Base-by-base conservation (phyloP, 2,888 invertebrate genomes). In the Stenchaetothrips biformis region DNA sequence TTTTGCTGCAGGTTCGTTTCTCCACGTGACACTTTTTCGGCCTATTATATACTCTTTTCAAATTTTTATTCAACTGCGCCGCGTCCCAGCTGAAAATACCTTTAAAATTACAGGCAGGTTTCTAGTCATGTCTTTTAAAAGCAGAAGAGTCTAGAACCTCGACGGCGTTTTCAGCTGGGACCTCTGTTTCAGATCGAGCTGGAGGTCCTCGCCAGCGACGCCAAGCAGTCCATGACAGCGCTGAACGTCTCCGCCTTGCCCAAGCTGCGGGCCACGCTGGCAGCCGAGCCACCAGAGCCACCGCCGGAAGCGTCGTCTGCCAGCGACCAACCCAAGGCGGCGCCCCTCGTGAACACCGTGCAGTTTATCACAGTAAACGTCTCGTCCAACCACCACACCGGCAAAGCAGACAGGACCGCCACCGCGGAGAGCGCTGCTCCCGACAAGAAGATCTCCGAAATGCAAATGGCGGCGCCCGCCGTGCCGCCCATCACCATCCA, bases 31-130 rank as follows among this genome's bases (percentile, higher is more conserved):
- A 37, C 4, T 37, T 37, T 37, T 37, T 37, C 37, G 37, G 37
- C 37, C 37, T 37, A 37, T 37, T n/a, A n/a, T n/a, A n/a, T n/a
- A n/a, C n/a, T 1, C 37, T 37, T 37, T 37, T 4, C 37, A 37
- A 37, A 37, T 37, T 37, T 37, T 37, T 4, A 37, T 37, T 37
- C 37, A 37, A 37, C 37, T 37, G 37, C 4, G 37, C 37, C 37
- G 37, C 59, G 11, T 74, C 67, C 67, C 67, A 74, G 67, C 67
- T 74, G 67, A 74, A 74, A 74, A 74, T 74, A 11, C 67, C 67
- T 25, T 11, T 74, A 4, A 21, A 74, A 25, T 74, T 74, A 8
- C 67, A 25, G 67, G 67, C 67, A 74, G 8, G 67, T 11, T 11
- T 11, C 21, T 74, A 25, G 21, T 67, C 4, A 67, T 21, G 4